Percentiles rank a stretch among this genome's conserved stretches.
Evolutionary conservation across 2,113 vertebrate species (phyloP).

Genomic region (Larimichthys polyactis): DNA sequence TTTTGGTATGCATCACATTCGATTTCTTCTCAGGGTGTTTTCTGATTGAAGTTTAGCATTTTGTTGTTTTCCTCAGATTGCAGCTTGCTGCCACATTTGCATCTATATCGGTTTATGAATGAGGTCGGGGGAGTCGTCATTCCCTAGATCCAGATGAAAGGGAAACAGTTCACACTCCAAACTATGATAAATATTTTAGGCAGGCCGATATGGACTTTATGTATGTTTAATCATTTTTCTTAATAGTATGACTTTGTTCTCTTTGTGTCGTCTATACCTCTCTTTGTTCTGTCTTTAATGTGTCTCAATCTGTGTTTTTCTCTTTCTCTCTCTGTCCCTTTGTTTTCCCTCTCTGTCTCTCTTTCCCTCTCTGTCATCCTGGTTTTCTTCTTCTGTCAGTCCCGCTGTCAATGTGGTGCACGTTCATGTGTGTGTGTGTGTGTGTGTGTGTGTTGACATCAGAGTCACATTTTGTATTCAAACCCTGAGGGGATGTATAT

Average conservation of each 20-base stretch:
- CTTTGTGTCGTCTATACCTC: conserved; percentile 4
- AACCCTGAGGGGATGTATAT: conserved; percentile 33
- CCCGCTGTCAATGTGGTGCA: conserved; percentile 32
- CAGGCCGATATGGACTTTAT: neutral
- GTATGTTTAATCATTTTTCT: conserved; percentile 6
- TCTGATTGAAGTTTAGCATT: conserved; percentile 11
- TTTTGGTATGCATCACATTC: neutral
- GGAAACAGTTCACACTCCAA: neutral
- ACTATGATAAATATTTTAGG: conserved; percentile 34
- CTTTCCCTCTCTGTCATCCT: conserved; percentile 31
- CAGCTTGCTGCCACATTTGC: conserved; percentile 32
- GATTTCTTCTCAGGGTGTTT: neutral
- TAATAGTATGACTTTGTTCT: conserved; percentile 3
- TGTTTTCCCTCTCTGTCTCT: conserved; percentile 12
- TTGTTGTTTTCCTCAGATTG: neutral
- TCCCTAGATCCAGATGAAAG: conserved; percentile 15
- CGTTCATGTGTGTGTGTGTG: conserved; percentile 15
- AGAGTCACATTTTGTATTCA: conserved; percentile 38
- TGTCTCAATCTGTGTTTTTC: neutral
- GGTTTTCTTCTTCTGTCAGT: conserved; percentile 47
- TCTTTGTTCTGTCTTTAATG: conserved; percentile 4
- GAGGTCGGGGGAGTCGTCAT: conserved; percentile 20
- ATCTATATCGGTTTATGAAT: conserved; percentile 47
- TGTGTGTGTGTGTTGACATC: conserved; percentile 31
- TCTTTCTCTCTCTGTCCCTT: neutral